Evolutionary conservation across 2,113 vertebrate species (phyloP).

Genomic region (Festucalex cinctus): DNA sequence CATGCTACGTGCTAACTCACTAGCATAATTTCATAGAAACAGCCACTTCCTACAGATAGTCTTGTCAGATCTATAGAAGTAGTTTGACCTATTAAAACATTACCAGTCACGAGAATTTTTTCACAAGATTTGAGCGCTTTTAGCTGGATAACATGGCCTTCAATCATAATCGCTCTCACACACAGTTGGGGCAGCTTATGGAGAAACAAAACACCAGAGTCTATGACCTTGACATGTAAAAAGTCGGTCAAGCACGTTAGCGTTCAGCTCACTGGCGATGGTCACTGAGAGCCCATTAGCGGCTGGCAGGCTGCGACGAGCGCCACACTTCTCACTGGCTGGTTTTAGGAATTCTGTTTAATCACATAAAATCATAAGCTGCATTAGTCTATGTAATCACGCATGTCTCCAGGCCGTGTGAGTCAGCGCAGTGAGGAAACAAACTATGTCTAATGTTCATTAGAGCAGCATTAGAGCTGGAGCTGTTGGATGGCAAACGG

Average conservation of each 20-base stretch:
- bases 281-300: conserved; percentile 37
- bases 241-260: neutral
- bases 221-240: conserved; percentile 40
- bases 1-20: neutral
- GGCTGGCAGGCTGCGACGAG: conserved; percentile 14
- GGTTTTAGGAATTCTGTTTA: conserved; percentile 38
- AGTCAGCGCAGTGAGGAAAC: conserved; percentile 38
- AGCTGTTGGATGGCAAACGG: conserved; percentile 43
- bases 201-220: conserved; percentile 11
- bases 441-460: conserved; percentile 57
- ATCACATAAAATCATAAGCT: conserved; percentile 49
- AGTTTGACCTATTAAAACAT: neutral
- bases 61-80: neutral
- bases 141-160: neutral
- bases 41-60: neutral
- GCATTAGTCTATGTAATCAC: conserved; percentile 49
- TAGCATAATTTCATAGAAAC: neutral
- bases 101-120: neutral
- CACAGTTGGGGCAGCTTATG: neutral
- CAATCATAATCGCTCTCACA: neutral
- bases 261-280: conserved; percentile 3
- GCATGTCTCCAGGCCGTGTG: conserved; percentile 33
- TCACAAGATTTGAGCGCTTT: neutral
- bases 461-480: conserved; percentile 39
- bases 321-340: conserved; percentile 16